A percentile compares a stretch with the other conserved stretches of the same genome.
phyloP scores from a whole-genome alignment of 1,140 invertebrate genomes.

The Sminthurides bifidus region DNA sequence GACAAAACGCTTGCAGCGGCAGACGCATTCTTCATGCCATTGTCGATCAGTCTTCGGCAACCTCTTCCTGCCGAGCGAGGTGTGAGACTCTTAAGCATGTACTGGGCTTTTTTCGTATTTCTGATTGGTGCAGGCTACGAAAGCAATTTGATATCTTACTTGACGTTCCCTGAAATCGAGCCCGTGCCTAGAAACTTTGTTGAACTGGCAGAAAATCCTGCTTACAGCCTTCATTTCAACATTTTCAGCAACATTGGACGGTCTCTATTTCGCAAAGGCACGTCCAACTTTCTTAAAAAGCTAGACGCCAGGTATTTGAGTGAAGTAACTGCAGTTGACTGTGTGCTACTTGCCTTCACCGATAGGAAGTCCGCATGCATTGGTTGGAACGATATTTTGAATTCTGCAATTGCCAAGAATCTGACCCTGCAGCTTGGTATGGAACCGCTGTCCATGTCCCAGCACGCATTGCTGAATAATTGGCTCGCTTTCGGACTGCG shows the following conservation, averaged over 20 bases:
- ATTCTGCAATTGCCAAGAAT: neutral
- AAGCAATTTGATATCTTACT: neutral
- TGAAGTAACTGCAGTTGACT: neutral
- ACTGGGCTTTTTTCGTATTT: neutral
- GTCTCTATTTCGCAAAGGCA: neutral
- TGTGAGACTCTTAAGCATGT: neutral
- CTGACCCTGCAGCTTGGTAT: neutral
- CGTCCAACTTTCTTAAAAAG: neutral
- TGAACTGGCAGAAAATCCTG: neutral
- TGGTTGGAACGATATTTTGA: neutral
- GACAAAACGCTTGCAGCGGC: no score
- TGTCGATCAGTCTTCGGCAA: neutral
- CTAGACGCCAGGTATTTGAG: neutral
- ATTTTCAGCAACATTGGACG: conserved; percentile 1
- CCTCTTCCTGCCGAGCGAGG: neutral
- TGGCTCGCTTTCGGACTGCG: neutral
- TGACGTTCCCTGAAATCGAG: neutral
- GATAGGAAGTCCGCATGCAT: neutral
- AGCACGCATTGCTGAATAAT: neutral
- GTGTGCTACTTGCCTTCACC: neutral
- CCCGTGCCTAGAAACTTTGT: neutral
- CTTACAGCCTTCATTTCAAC: neutral
- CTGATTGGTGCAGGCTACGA: neutral
- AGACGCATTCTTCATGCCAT: neutral
- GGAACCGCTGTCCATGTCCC: neutral